A percentile compares a stretch with the other conserved stretches of the same genome.
phyloP scores from a whole-genome alignment of 2,888 invertebrate species.

The Merodon equestris region DNA sequence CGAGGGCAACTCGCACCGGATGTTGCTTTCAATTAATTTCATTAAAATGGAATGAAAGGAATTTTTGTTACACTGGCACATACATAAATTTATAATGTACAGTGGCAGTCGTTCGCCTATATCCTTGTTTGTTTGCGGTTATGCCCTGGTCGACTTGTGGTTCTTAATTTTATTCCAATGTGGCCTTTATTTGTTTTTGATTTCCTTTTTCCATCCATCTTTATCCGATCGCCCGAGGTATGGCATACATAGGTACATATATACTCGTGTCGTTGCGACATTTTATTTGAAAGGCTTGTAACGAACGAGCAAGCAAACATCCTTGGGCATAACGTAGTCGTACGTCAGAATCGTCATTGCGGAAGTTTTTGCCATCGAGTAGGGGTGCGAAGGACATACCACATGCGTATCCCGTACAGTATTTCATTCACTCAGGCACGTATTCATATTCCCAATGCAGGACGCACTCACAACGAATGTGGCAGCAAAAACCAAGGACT shows the following conservation, averaged over 20 bases:
- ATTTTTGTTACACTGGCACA: constrained; percentile 32
- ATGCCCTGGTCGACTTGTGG: constrained; percentile 14
- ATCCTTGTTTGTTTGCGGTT: constrained; percentile 11
- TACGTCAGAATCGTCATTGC: constrained; percentile 59
- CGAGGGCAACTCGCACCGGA: constrained; percentile 11
- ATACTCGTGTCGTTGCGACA: constrained; percentile 30
- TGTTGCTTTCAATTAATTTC: constrained; percentile 43
- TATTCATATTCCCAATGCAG: constrained; percentile 26
- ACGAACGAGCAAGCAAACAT: constrained; percentile 52
- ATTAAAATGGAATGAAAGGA: constrained; percentile 27
- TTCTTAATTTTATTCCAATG: constrained; percentile 51
- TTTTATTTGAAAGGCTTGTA: constrained; percentile 59
- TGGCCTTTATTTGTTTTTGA: constrained; percentile 28
- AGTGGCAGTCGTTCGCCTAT: constrained; percentile 20
- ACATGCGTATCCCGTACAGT: constrained; percentile 19
- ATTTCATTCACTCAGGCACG: constrained; percentile 46
- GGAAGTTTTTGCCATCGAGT: constrained; percentile 40
- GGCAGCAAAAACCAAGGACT: constrained; percentile 44
- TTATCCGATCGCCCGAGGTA: too few species aligned
- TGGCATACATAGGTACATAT: too few species aligned
- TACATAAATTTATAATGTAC: constrained; percentile 55
- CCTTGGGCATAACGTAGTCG: constrained; percentile 56
- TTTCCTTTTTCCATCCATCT: constrained; percentile 19
- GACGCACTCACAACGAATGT: constrained; percentile 1
- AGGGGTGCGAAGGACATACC: neutral